Evolutionary conservation across 2,113 vertebrate genomes (phyloP).

Genomic region (Passer montanus): DNA sequence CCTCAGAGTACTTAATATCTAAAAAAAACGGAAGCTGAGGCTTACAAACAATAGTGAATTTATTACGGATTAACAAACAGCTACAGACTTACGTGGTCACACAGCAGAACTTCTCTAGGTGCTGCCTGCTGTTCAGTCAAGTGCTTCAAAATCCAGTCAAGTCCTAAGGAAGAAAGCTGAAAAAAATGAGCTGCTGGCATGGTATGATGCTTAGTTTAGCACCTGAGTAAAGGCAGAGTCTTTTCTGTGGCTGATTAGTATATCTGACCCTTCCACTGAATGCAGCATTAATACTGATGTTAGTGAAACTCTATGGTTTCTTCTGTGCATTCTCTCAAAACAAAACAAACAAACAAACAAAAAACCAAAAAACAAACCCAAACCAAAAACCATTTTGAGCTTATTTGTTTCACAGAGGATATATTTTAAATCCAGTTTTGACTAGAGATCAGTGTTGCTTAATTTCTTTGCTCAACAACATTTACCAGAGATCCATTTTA

Average conservation of each 20-base stretch:
- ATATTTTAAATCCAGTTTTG: neutral
- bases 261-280: neutral
- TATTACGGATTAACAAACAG: conserved; percentile 2
- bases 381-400: neutral
- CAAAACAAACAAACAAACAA: too few species aligned
- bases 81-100: neutral
- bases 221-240: neutral
- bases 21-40: neutral
- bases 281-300: neutral
- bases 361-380: too few species aligned
- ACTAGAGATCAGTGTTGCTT: neutral
- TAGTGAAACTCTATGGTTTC: neutral
- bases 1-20: conserved; percentile 14
- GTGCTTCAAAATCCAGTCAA: conserved; percentile 16
- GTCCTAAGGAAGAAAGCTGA: neutral
- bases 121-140: conserved; percentile 2
- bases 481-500: neutral
- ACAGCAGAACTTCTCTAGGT: neutral
- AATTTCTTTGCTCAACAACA: neutral
- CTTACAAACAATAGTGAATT: conserved; percentile 39
- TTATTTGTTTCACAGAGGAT: neutral
- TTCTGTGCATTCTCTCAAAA: neutral
- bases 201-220: neutral
- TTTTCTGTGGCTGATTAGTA: neutral
- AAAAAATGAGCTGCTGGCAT: neutral